Percentiles rank a stretch among this genome's conserved stretches.
Evolutionary conservation across 2,888 invertebrate species (phyloP).

Genomic region (Drosophila melanosoma): DNA sequence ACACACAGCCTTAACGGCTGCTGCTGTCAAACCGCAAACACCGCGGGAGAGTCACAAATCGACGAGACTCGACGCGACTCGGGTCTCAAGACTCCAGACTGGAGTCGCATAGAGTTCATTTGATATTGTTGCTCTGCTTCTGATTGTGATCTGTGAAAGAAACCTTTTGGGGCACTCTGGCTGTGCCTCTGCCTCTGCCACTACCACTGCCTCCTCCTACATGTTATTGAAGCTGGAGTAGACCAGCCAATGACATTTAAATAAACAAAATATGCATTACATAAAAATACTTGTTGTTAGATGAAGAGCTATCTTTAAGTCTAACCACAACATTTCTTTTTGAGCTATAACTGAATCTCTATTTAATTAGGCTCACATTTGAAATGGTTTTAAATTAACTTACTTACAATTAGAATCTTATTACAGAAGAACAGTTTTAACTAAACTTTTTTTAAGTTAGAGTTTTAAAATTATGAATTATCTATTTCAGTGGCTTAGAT

Average conservation of each 20-base stretch:
- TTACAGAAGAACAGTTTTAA: background rate
- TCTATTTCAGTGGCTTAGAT: background rate
- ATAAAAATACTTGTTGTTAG: background rate
- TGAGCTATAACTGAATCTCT: background rate
- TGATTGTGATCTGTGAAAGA: slow-evolving; percentile 67
- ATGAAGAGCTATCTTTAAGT: background rate
- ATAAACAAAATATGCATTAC: background rate
- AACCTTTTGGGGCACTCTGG: slow-evolving; percentile 58
- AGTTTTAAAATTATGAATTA: background rate
- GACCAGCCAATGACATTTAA: background rate
- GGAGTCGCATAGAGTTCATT: slow-evolving; percentile 51
- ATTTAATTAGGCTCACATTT: background rate
- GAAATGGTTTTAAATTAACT: background rate
- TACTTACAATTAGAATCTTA: background rate
- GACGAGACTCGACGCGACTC: slow-evolving; percentile 20
- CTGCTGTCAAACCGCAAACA: slow-evolving; percentile 68
- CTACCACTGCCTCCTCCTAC: background rate
- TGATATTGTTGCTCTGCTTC: slow-evolving; percentile 60
- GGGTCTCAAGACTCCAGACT: slow-evolving; percentile 22
- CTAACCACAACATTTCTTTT: background rate
- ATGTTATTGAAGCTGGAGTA: background rate
- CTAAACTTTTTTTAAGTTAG: background rate
- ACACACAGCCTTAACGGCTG: slow-evolving; percentile 21
- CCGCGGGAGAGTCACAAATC: slow-evolving; percentile 55
- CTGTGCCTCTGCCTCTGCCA: slow-evolving; percentile 3